Conservation (phyloP, 2,797 vertebrate species). For the Pelobates cultripes region DNA sequence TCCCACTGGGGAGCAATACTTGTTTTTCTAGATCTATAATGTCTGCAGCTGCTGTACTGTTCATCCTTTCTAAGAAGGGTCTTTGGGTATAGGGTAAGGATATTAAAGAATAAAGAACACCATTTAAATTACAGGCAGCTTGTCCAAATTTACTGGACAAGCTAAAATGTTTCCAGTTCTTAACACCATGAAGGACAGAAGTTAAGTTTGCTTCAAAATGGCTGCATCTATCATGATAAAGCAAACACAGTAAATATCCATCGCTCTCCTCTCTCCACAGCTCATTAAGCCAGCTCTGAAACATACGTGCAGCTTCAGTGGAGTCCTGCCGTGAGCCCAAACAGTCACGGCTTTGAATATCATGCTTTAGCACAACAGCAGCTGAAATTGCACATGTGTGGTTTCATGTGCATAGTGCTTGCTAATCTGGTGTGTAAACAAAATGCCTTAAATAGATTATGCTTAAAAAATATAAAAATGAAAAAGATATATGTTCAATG, state of each 20-base stretch:
- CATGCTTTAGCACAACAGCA: conserved; percentile 37
- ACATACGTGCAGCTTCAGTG: conserved; percentile 48
- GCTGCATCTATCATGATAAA: conserved; percentile 68
- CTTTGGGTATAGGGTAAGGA: too few relatives aligned
- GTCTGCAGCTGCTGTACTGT: too few relatives aligned
- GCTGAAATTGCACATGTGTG: conserved; percentile 35
- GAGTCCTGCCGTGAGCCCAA: conserved; percentile 37
- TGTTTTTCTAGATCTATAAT: too few relatives aligned
- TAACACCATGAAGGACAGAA: conserved; percentile 40
- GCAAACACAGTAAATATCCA: conserved; percentile 67
- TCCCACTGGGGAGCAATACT: too few relatives aligned
- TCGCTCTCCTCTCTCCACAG: conserved; percentile 70
- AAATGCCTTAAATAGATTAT: conserved; percentile 2
- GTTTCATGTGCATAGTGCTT: conserved; percentile 33
- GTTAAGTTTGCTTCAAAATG: conserved; percentile 67
- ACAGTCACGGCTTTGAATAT: conserved; percentile 11
- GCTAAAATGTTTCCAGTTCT: not conserved
- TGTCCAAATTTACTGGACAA: too few relatives aligned
- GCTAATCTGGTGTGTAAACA: conserved; percentile 36
- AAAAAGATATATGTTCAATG: too few relatives aligned
- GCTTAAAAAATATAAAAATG: too few relatives aligned
- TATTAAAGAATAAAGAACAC: too few relatives aligned
- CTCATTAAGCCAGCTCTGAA: conserved; percentile 65
- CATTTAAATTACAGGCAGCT: too few relatives aligned
- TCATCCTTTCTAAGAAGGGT: too few relatives aligned